Percentiles rank a stretch among this genome's conserved stretches.
phyloP scores from a whole-genome alignment of 2,113 vertebrate genomes.

The Labeo rohita region DNA sequence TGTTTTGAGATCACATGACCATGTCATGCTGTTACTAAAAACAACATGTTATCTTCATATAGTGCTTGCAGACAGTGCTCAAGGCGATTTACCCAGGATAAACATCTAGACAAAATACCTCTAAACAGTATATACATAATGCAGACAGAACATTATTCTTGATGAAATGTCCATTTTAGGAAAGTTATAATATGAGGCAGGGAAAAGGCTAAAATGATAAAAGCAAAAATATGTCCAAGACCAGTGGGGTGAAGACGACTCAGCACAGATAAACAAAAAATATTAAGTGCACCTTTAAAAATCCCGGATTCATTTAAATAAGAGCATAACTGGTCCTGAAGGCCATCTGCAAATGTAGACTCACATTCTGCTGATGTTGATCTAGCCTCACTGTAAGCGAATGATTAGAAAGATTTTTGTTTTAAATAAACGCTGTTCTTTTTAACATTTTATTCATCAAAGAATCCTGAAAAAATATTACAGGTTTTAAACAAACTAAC shows the following conservation, averaged over 20 bases:
- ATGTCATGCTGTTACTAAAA: not conserved
- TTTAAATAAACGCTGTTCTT: too few relatives aligned
- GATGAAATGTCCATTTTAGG: not conserved
- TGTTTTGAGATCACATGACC: not conserved
- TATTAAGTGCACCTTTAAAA: constrained; percentile 3
- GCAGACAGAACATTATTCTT: not conserved
- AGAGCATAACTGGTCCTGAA: not conserved
- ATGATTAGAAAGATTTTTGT: constrained; percentile 50
- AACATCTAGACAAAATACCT: not conserved
- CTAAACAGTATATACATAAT: not conserved
- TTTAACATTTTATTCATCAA: too few relatives aligned
- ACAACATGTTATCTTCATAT: not conserved
- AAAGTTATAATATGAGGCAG: not conserved
- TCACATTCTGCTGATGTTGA: constrained; percentile 42
- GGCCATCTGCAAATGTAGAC: constrained; percentile 7
- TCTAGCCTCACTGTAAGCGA: constrained; percentile 45
- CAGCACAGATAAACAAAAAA: not conserved
- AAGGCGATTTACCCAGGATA: not conserved
- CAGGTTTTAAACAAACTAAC: too few relatives aligned
- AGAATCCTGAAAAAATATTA: too few relatives aligned
- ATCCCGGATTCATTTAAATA: constrained; percentile 22
- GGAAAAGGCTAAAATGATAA: not conserved
- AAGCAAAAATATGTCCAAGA: not conserved
- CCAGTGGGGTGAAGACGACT: not conserved
- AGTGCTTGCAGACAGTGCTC: not conserved